These are phyloP conservation scores for Acromyrmex echinatior DNA, from an alignment of 1,140 invertebrate genomes.

Conservation along the genomic window DNA sequence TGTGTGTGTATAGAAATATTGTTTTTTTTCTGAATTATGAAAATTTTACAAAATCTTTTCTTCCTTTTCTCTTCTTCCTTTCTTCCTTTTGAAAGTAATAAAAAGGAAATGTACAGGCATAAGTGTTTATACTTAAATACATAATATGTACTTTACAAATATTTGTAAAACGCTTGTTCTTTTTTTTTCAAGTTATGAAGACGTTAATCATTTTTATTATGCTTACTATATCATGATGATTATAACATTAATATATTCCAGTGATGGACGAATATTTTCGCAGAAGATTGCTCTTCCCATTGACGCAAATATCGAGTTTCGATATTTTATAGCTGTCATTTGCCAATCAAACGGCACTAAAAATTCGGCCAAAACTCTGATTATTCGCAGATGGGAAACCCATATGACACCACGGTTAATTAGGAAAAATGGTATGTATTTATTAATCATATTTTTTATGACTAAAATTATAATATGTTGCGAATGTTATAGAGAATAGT, in stretches of 20 bases:
- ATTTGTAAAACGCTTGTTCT: background rate
- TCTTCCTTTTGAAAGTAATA: background rate
- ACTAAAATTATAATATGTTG: background rate
- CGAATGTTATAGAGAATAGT: background rate
- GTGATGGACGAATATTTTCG: constrained; percentile 81
- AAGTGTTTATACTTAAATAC: background rate
- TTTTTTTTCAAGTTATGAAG: background rate
- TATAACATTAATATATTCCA: constrained; percentile 67
- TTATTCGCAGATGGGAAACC: constrained; percentile 95
- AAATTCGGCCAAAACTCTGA: constrained; percentile 87
- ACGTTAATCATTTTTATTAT: background rate
- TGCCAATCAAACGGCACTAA: constrained; percentile 86
- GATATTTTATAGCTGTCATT: constrained; percentile 91
- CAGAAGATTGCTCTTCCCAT: constrained; percentile 88
- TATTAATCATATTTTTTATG: background rate
- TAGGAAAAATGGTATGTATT: constrained; percentile 84
- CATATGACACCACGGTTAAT: constrained; percentile 90
- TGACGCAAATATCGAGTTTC: constrained; percentile 90
- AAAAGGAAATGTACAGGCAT: background rate
- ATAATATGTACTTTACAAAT: background rate
- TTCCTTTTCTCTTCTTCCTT: background rate
- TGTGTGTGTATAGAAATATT: background rate
- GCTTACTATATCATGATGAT: background rate
- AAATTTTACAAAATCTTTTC: background rate
- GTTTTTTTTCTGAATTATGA: background rate